These are phyloP conservation scores for Athene noctua DNA, from an alignment of 2,113 vertebrate species.

Conservation along the genomic window DNA sequence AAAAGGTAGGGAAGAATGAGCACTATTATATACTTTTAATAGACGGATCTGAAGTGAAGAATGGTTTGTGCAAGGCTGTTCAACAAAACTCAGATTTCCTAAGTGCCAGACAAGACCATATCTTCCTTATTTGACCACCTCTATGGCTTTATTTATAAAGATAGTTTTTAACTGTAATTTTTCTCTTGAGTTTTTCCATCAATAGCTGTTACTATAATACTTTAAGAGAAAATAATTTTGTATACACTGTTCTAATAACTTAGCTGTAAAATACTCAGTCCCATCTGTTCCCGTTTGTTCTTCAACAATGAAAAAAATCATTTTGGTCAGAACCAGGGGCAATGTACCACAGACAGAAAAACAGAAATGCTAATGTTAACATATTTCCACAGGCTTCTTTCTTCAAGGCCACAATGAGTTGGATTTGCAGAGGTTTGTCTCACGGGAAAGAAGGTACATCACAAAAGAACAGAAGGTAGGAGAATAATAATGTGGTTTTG, in stretches of 20 bases:
- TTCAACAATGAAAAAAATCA: neutral
- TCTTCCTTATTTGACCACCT: neutral
- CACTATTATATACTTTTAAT: neutral
- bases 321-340: neutral
- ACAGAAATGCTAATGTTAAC: neutral
- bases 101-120: neutral
- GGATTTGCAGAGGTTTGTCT: neutral
- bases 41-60: neutral
- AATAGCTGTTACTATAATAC: neutral
- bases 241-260: neutral
- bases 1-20: neutral
- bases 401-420: neutral
- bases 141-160: neutral
- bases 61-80: neutral
- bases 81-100: neutral
- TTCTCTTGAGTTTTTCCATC: neutral
- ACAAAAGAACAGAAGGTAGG: neutral
- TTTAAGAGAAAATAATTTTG: neutral
- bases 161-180: neutral
- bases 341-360: neutral
- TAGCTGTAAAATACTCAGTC: neutral
- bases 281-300: neutral
- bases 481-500: neutral
- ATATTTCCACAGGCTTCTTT: neutral
- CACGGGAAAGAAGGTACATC: neutral